Evolutionary conservation across 2,113 vertebrate species (phyloP), one percentile per base, ranked within the genome.

Genomic region (Pterocles gutturalis): DNA sequence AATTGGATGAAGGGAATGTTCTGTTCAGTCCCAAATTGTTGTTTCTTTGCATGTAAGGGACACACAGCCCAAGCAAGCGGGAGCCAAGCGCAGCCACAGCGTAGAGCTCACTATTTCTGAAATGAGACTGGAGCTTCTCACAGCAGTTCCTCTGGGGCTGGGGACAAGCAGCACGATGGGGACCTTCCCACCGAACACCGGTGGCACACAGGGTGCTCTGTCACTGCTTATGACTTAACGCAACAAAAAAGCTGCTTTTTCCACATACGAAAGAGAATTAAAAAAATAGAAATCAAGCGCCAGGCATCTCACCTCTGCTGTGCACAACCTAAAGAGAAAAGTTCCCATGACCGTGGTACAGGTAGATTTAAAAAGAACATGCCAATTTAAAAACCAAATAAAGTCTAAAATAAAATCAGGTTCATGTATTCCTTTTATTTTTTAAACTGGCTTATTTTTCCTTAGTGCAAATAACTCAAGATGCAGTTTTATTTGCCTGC

Each of bases 391-490:
- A 95, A 96, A 29, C 13, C 29, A 85, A 88, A 82, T 26, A 54
- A 67, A 90, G 45, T 12, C 45, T 82, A 94, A 95, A 89, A 82
- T 69, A 13, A 67, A 36, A 84, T 60, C 67, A 75, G 69, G 75
- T 93, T 70, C 36, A 12, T 2, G 20, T 66, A 18, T 14, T 89
- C 20, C 65, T 89, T 51, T 61, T 31, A 22, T 71, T 82, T 66
- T 89, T 91, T 29, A 91, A 91, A 89, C 48, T 1, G 6, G 80
- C 75, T 96, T 70, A 45, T 88, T 77, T 90, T 85, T 61, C 45
- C 90, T 92, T 96, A 95, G 92, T 97, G 96, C 94, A 97, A 95
- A 96, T 95, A 95, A 89, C 83, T 94, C 72, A 60, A 71, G 87
- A 91, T 95, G 94, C 91, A 96, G 94, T 85, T 91, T 57, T 13